Base-by-base conservation (phyloP, 2,797 vertebrate genomes). In the Lepidocolaptes lacrymiger region DNA sequence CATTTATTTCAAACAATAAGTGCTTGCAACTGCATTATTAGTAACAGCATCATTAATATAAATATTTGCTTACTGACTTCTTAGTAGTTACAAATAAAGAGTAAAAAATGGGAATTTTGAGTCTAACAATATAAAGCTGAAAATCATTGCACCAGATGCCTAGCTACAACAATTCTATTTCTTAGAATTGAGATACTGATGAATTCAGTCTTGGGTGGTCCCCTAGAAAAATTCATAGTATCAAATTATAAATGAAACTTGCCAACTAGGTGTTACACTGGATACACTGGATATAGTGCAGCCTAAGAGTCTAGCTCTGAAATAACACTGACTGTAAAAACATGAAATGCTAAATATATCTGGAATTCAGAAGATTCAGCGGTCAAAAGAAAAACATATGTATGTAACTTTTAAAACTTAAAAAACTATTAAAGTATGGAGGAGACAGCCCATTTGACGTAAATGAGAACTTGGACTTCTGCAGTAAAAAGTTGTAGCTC, bases 381-480 rank as follows among this genome's bases (percentile, higher is more conserved):
- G 22, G 48, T 91, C 74, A 85, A 71, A 97, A 96, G 63, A 95
- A 92, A 97, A 96, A 82, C 87, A 96, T 5, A 36, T 14, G 59
- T 27, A 39, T 34, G 76, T 14, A 85, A 91, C 17, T 39, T 91
- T 28, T 78, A 76, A 86, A 96, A 93, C 96, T 95, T 86, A 95
- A 95, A 93, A 85, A 59, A 51, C 76, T 46, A 91, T 77, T 90
- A 68, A 93, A 85, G 54, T 23, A 37, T 7, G 55, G 61, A 93
- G 51, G 61, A 92, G 46, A 93, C 88, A 91, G 61, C 26, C 91
- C 67, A 76, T 72, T 93, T 97, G 93, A 97, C 93, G 36, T 92
- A 85, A 97, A 82, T 76, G 58, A 61, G 67, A 52, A 82, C 54
- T 49, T 67, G 20, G 82, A 92, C 28, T 74, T 81, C 48, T 63